These are phyloP conservation scores for Ostrea denselamellosa DNA, from an alignment of 1,140 invertebrate species.

Conservation along the genomic window DNA sequence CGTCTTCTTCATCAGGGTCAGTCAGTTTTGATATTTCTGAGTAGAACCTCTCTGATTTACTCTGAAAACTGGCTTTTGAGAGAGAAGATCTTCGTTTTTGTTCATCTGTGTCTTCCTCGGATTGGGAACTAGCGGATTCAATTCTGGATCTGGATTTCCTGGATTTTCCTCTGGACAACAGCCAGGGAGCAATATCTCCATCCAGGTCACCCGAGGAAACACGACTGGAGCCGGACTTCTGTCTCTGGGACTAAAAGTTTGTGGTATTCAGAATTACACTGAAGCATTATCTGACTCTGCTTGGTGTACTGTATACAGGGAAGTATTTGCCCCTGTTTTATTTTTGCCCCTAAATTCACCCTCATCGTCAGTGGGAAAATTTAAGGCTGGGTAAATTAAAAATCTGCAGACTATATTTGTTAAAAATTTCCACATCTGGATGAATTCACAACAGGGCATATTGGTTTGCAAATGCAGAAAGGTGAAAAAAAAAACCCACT, in stretches of 20 bases:
- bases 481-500: too few relatives aligned
- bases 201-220: conserved; percentile 46
- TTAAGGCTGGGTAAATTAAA: too few relatives aligned
- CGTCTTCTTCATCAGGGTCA: conserved; percentile 51
- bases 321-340: too few relatives aligned
- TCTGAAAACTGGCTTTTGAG: conserved; percentile 43
- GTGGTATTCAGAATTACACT: neutral
- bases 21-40: conserved; percentile 44
- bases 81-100: conserved; percentile 15
- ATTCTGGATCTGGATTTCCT: too few relatives aligned
- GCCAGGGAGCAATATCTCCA: conserved; percentile 54
- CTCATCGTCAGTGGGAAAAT: too few relatives aligned
- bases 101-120: conserved; percentile 41
- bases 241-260: conserved; percentile 44
- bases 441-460: too few relatives aligned
- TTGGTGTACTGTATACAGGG: too few relatives aligned
- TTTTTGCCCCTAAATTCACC: too few relatives aligned
- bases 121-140: neutral
- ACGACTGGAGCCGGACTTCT: conserved; percentile 41
- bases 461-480: too few relatives aligned
- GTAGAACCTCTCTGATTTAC: neutral
- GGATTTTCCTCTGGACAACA: conserved; percentile 35
- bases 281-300: neutral
- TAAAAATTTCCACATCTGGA: too few relatives aligned
- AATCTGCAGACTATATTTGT: too few relatives aligned